These are phyloP conservation scores for Rutilus rutilus DNA, from an alignment of 2,113 vertebrate genomes.

Conservation along the genomic window DNA sequence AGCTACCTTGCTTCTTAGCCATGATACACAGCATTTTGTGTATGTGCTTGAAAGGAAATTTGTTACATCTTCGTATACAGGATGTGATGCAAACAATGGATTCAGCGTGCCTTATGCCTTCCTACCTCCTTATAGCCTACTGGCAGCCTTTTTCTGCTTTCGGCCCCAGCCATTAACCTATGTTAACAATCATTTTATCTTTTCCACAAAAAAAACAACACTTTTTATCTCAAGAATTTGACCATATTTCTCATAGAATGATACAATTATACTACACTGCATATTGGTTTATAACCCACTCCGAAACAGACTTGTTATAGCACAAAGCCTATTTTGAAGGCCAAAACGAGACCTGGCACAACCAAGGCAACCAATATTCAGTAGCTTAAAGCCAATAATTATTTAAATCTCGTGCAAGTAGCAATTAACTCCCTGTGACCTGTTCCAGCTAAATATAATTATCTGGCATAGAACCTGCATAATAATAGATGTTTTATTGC, in stretches of 20 bases:
- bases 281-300: not conserved
- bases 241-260: not conserved
- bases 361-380: constrained; percentile 48
- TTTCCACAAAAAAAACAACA: not conserved
- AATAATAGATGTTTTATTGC: constrained; percentile 58
- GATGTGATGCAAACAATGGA: not conserved
- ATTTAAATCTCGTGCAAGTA: constrained; percentile 64
- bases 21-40: not conserved
- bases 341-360: constrained; percentile 25
- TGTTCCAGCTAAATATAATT: constrained; percentile 63
- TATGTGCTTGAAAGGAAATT: not conserved
- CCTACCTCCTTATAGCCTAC: not conserved
- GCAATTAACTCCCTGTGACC: constrained; percentile 65
- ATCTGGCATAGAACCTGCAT: constrained; percentile 60
- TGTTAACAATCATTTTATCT: not conserved
- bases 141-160: not conserved
- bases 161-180: not conserved
- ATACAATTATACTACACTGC: not conserved
- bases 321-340: not conserved
- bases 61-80: no score
- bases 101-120: not conserved
- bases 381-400: constrained; percentile 56
- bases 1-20: not conserved
- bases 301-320: not conserved
- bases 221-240: not conserved